Base-by-base conservation (phyloP, 2,888 invertebrate species). In the Spilosoma lubricipeda region DNA sequence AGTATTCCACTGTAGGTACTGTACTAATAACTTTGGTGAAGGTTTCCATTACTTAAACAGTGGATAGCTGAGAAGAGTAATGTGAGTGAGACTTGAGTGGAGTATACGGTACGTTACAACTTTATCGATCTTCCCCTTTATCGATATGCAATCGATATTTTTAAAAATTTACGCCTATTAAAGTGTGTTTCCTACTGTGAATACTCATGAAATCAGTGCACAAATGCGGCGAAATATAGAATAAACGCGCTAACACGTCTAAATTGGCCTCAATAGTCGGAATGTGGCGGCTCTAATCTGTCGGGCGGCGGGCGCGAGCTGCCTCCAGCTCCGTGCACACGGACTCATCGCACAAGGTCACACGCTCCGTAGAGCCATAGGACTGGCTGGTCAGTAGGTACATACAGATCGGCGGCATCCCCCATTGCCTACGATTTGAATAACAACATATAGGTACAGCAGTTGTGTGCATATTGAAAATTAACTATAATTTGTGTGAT, bases 211-310 rank as follows among this genome's bases (percentile, higher is more conserved):
- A 67, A 45, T 67, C 30, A 27, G 30, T 67, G 30, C 30, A 20
- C 20, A 2, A 45, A 56, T 56, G 52, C 67, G 42, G 2, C 20
- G 45, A 68, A 52, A 33, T n/a, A n/a, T 3, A 15, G 18, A n/a
- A 33, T 52, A 63, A 59, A 20, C 18, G 45, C 48, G 56, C 65
- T 68, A 69, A 65, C 64, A 36, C 39, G 65, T 69, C 69, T 73
- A 73, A n/a, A 73, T 73, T 73, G 73, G 48, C 59, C 73, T 69
- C 69, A 73, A 73, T 48, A 15, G 48, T 18, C 48, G 48, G 48
- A 18, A 48, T 48, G 48, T 48, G 48, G 5, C 15, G 20, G 48
- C 48, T 48, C 48, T 48, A 4, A 48, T 73, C 52, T 48, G 69
- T 23, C 45, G 73, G 64, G 59, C 36, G 30, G 30, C 56, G n/a